A percentile compares a stretch with the other conserved stretches of the same genome.
These are phyloP conservation scores for Notothenia coriiceps DNA, from an alignment of 2,113 vertebrate genomes.

Conservation along the genomic window DNA sequence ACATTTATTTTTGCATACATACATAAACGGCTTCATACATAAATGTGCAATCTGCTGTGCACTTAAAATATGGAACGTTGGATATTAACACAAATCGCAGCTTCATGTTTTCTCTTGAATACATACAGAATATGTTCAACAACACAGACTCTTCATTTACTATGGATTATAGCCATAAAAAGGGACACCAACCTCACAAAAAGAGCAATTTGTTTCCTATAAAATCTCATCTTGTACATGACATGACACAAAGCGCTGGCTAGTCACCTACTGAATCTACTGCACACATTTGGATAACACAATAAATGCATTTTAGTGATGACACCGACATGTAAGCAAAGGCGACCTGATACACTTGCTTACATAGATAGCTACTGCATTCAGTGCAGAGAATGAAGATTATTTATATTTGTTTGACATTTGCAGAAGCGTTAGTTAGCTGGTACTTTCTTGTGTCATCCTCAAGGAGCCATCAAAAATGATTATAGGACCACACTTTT, in stretches of 20 bases:
- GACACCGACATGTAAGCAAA: slow-evolving; percentile 60
- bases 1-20: slow-evolving; percentile 89
- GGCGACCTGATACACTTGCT: slow-evolving; percentile 52
- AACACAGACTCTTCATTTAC: slow-evolving; percentile 78
- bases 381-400: slow-evolving; percentile 41
- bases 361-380: slow-evolving; percentile 59
- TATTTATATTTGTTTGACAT: slow-evolving; percentile 43
- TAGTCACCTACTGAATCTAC: slow-evolving; percentile 72
- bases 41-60: slow-evolving; percentile 81
- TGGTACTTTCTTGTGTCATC: slow-evolving; percentile 29
- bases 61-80: slow-evolving; percentile 81
- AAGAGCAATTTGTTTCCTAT: slow-evolving; percentile 75
- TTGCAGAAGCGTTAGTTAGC: slow-evolving; percentile 43
- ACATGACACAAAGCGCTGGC: slow-evolving; percentile 78
- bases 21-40: slow-evolving; percentile 85
- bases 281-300: slow-evolving; percentile 71
- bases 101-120: slow-evolving; percentile 78
- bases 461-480: slow-evolving; percentile 24
- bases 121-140: slow-evolving; percentile 81
- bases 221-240: slow-evolving; percentile 76
- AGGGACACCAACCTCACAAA: slow-evolving; percentile 79
- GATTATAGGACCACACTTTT: slow-evolving; percentile 13
- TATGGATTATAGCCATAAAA: slow-evolving; percentile 82
- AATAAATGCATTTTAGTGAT: slow-evolving; percentile 73
- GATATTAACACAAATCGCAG: slow-evolving; percentile 78